Base-by-base conservation (phyloP, 2,888 invertebrate genomes). In the Pegoplata infirma region DNA sequence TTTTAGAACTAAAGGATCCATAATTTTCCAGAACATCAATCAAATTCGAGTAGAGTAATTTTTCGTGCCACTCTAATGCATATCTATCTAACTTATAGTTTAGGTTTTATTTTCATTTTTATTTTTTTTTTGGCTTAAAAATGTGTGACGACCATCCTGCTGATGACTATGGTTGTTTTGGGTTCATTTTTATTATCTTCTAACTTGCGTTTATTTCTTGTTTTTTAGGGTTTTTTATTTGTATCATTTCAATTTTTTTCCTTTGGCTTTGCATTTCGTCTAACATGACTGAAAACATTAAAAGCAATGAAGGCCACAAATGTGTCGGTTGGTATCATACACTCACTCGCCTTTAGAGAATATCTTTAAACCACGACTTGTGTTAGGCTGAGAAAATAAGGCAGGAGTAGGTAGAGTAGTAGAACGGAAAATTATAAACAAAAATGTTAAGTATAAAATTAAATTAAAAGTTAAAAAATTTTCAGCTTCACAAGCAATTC, bases 281-380 rank as follows among this genome's bases (percentile, higher is more conserved):
- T 40, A 40, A 36, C 1, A 40, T 40, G 36, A 40, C 36, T 40
- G 0, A 51, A 53, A 16, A 49, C 17, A 72, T 74, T 59, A 53
- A 67, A 74, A 74, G 61, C 67, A 67, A 23, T 74, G 67, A 74
- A 74, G 66, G 59, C 67, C 67, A 59, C 47, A 21, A 58, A 5
- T 59, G 8, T 16, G 55, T 67, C 61, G 46, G 67, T 55, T 61
- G 53, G 59, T 47, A 51, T 66, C 12, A 23, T 67, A 47, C 53
- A 66, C 47, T 53, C 47, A 47, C 53, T 74, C 47, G 53, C 47
- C 53, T 55, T 36, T 59, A 67, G 44, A 53, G 21, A 12, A 32
- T 10, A 32, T 32, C 1, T 32, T 32, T 32, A 25, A 40, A 40
- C 36, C 36, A 40, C 36, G 36, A 40, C 36, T 40, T 40, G n/a